Conservation (phyloP, 2,888 invertebrate species). For the Volucella inanis region DNA sequence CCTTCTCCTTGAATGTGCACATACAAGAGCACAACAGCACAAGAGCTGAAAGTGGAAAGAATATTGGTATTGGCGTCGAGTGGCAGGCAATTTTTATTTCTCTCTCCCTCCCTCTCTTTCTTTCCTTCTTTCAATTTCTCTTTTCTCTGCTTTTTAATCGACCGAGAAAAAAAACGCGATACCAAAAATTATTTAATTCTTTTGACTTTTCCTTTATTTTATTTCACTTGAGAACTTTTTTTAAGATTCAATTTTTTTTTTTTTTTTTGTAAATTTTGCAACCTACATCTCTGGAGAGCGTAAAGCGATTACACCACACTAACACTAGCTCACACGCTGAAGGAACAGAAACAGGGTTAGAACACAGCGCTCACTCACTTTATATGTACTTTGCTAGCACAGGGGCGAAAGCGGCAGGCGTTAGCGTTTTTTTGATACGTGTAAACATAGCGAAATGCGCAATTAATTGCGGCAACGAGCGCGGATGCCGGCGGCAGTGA, state of each 20-base stretch:
- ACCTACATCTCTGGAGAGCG: slow-evolving; percentile 54
- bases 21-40: slow-evolving; percentile 28
- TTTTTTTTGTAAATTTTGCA: slow-evolving; percentile 8
- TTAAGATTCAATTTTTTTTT: slow-evolving; percentile 23
- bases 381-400: slow-evolving; percentile 54
- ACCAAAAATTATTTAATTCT: slow-evolving; percentile 24
- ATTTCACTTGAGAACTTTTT: slow-evolving; percentile 1
- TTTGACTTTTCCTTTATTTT: slow-evolving; percentile 27
- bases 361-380: slow-evolving; percentile 35
- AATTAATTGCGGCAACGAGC: slow-evolving; percentile 71
- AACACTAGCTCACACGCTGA: slow-evolving; percentile 8
- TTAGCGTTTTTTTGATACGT: slow-evolving; percentile 71
- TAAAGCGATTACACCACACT: slow-evolving; percentile 28
- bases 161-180: slow-evolving; percentile 21
- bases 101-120: slow-evolving; percentile 30
- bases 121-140: neutral
- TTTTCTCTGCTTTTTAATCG: slow-evolving; percentile 12
- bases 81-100: slow-evolving; percentile 63
- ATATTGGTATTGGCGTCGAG: slow-evolving; percentile 74
- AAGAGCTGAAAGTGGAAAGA: slow-evolving; percentile 59
- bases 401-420: slow-evolving; percentile 60
- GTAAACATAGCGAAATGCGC: slow-evolving; percentile 75
- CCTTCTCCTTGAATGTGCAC: neutral
- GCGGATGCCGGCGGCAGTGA: slow-evolving; percentile 54
- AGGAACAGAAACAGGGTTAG: neutral